Conservation (phyloP, 2,797 vertebrate genomes). For the Perdix hodgsoniae region DNA sequence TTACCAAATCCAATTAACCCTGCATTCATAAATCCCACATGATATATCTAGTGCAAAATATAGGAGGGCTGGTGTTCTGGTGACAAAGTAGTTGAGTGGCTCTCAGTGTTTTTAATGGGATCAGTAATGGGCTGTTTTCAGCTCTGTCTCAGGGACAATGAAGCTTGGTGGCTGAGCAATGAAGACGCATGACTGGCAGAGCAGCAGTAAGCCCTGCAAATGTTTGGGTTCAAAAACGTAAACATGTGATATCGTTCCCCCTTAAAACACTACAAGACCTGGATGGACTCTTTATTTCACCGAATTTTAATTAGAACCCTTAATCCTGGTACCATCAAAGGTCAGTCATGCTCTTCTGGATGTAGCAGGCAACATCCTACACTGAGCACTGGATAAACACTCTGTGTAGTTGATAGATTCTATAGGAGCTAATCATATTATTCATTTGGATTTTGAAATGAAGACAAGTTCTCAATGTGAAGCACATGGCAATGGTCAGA, state of each 20-base stretch:
- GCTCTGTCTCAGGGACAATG: not conserved
- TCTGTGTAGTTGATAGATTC: not conserved
- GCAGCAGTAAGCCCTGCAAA: not conserved
- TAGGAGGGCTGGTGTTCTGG: not conserved
- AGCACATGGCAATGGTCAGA: not conserved
- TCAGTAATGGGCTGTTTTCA: not conserved
- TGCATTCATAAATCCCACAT: not conserved
- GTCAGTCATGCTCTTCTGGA: not conserved
- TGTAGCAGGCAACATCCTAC: not conserved
- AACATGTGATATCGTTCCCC: not conserved
- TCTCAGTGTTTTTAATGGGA: not conserved
- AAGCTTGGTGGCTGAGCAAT: not conserved
- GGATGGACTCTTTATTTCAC: not conserved
- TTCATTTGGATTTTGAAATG: not conserved
- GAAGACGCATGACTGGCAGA: not conserved
- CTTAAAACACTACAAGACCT: not conserved
- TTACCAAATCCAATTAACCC: slow-evolving; percentile 36
- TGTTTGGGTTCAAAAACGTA: not conserved
- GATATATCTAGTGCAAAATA: not conserved
- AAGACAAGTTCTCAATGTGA: not conserved
- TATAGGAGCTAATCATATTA: not conserved
- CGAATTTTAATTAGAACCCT: not conserved
- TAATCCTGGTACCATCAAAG: not conserved
- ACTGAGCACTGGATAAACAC: not conserved
- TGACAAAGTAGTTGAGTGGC: not conserved